Base-by-base conservation (phyloP, 2,888 invertebrate genomes). In the Megamerina dolium region DNA sequence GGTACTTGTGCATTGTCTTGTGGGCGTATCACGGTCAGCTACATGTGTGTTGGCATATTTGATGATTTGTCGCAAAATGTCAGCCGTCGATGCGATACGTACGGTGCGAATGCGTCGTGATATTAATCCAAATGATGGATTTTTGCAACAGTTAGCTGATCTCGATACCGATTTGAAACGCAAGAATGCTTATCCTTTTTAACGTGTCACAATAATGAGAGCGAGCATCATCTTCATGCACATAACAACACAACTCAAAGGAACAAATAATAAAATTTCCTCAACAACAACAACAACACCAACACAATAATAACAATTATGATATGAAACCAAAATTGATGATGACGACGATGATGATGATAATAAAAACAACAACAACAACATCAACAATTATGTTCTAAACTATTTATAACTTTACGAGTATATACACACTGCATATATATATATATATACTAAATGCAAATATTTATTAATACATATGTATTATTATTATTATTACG, bases 11-110 rank as follows among this genome's bases (percentile, higher is more conserved):
- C 87, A 89, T 67, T 89, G 89, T 60, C 73, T 85, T 57, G 82
- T 86, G 75, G 88, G 88, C 21, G 81, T 88, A 58, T 88, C 88
- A 3, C 80, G 89, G 8, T 88, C 87, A 30, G 83, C 87, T 37
- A 87, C 88, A 2, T 83, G 86, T 60, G 85, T 85, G 2, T 71
- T 88, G 52, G 87, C 87, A 5, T 88, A 85, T 65, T 75, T 89
- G 46, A 88, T 89, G 85, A 82, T 87, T 57, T 81, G 81, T 60
- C 80, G 82, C 45, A 79, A 79, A 48, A 84, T 87, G 82, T 73
- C 81, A 31, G 81, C 86, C 10, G 74, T 78, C 0, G 85, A 87
- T 53, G 87, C 88, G n/a, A 71, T 89, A 53, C 76, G 77, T 38
- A 76, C 75, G 43, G 82, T 87, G 12, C 82, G 85, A 48, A 75